These are phyloP conservation scores for Epinephelus lanceolatus DNA, from an alignment of 2,113 vertebrate species.

Conservation along the genomic window DNA sequence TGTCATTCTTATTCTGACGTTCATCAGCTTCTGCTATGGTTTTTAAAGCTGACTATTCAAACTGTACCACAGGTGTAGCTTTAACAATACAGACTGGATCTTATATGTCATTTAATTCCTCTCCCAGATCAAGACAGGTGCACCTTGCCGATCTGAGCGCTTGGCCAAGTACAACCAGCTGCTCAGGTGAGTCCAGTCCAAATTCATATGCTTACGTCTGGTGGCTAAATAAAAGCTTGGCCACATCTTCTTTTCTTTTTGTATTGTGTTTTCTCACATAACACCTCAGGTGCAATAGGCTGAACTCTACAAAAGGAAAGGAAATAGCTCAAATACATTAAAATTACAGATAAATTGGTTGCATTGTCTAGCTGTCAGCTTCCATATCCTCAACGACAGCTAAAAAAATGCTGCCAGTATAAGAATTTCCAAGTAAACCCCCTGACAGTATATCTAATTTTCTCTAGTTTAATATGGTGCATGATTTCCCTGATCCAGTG, in stretches of 20 bases:
- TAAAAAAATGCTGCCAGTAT: too few species aligned
- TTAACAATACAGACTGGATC: neutral
- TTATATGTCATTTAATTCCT: neutral
- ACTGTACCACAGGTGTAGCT: neutral
- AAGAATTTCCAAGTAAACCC: too few species aligned
- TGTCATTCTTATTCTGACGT: neutral
- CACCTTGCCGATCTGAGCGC: conserved; percentile 96
- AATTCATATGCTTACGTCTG: neutral
- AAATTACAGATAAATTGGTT: too few species aligned
- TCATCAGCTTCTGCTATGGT: neutral
- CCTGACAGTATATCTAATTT: too few species aligned
- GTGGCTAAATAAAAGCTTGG: neutral
- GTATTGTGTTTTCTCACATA: too few species aligned
- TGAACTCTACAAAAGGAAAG: too few species aligned
- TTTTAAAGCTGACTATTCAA: neutral
- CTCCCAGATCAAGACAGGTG: conserved; percentile 96
- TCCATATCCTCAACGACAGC: too few species aligned
- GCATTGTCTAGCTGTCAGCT: too few species aligned
- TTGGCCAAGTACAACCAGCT: conserved; percentile 98
- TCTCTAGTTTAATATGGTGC: too few species aligned
- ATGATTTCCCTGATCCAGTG: too few species aligned
- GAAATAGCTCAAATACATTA: too few species aligned
- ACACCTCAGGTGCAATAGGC: too few species aligned
- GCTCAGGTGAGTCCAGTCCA: conserved; percentile 87
- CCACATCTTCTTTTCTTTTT: neutral